Evolutionary conservation across 2,888 invertebrate species (phyloP).

Genomic region (Sarcophaga variegata): DNA sequence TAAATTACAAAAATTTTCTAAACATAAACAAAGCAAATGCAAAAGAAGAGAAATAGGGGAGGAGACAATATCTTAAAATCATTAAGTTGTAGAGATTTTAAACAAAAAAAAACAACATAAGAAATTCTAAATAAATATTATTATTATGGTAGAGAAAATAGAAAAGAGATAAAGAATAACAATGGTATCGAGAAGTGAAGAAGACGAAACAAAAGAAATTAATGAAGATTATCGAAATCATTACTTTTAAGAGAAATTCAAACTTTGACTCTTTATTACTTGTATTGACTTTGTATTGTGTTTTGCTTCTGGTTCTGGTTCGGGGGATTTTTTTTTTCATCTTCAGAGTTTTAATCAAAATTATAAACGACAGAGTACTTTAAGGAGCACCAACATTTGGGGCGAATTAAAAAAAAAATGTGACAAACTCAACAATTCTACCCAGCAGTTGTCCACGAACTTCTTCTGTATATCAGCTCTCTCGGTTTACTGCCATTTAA

Average conservation of each 20-base stretch:
- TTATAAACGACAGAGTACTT: constrained; percentile 33
- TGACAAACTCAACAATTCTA: too few relatives aligned
- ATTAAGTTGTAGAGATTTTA: constrained; percentile 57
- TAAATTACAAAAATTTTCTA: constrained; percentile 56
- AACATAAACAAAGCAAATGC: neutral
- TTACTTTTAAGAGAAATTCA: constrained; percentile 28
- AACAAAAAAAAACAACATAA: neutral
- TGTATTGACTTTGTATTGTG: constrained; percentile 10
- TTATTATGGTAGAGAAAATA: too few relatives aligned
- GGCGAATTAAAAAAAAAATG: neutral
- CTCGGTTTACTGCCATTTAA: too few relatives aligned
- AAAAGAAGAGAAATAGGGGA: too few relatives aligned
- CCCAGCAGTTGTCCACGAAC: too few relatives aligned
- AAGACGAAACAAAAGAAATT: constrained; percentile 45
- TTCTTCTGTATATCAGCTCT: too few relatives aligned
- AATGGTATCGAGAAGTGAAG: neutral
- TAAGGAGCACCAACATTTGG: neutral
- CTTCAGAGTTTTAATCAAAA: constrained; percentile 33
- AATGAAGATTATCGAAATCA: constrained; percentile 37
- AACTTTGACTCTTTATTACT: constrained; percentile 2
- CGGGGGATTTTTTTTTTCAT: neutral
- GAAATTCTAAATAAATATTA: too few relatives aligned
- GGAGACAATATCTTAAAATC: constrained; percentile 57
- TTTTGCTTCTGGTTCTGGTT: constrained; percentile 1
- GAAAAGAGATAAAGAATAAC: too few relatives aligned